phyloP scores from a whole-genome alignment of 2,888 invertebrate genomes.

The Atethmia centrago region DNA sequence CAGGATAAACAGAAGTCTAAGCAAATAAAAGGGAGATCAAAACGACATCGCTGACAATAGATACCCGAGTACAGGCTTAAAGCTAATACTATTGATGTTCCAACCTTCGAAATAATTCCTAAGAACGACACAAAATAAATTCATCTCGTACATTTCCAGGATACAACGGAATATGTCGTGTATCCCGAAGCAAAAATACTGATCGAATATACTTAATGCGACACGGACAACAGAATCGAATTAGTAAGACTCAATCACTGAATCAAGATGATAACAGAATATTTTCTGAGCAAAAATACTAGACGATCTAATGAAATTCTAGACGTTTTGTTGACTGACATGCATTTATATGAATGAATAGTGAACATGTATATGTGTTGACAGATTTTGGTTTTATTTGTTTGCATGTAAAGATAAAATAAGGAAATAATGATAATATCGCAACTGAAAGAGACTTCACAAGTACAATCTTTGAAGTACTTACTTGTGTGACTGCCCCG shows the following conservation, averaged over 20 bases:
- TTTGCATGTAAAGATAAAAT: no score
- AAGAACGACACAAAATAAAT: conserved; percentile 39
- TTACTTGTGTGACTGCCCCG: no score
- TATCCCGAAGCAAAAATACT: conserved; percentile 52
- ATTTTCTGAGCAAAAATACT: conserved; percentile 20
- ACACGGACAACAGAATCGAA: conserved; percentile 43
- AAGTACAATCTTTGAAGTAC: not conserved
- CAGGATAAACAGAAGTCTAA: not conserved
- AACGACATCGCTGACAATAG: conserved; percentile 12
- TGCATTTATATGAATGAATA: not conserved
- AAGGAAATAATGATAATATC: no score
- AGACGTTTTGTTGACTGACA: conserved; percentile 4
- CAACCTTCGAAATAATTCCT: conserved; percentile 21
- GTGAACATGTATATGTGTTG: not conserved
- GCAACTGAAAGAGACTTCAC: not conserved
- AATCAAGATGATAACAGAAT: conserved; percentile 44
- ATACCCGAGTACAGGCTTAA: conserved; percentile 20
- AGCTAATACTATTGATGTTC: conserved; percentile 39
- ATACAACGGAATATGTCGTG: conserved; percentile 35
- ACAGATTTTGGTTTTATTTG: not conserved
- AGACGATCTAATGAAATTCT: conserved; percentile 30
- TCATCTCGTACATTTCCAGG: conserved; percentile 23
- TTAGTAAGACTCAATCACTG: conserved; percentile 56
- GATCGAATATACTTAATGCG: conserved; percentile 41
- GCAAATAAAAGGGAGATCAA: conserved; percentile 15